phyloP scores from a whole-genome alignment of 2,113 vertebrate species.

The Lepus europaeus region DNA sequence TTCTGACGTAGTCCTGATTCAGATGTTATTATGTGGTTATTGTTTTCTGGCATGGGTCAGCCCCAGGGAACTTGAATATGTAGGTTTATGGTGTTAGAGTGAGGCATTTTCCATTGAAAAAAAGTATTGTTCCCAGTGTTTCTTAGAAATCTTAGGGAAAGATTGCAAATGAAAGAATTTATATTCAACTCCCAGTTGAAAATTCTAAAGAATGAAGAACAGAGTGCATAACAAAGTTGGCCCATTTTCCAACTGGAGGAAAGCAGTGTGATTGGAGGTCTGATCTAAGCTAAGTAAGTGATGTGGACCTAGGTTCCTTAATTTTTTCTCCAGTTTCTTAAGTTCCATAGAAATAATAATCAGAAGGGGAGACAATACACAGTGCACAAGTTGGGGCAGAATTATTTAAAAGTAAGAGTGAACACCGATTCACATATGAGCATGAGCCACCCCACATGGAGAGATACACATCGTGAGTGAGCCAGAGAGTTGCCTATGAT shows the following conservation, averaged over 20 bases:
- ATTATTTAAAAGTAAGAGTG: no score
- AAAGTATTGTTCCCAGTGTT: background rate
- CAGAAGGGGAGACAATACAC: no score
- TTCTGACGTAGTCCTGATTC: background rate
- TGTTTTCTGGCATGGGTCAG: background rate
- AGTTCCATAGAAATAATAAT: no score
- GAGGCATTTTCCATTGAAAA: background rate
- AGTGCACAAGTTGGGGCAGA: no score
- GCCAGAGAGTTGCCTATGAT: no score
- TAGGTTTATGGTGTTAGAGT: background rate
- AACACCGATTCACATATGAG: no score
- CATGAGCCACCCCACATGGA: no score
- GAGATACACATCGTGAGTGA: no score
- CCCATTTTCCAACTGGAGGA: background rate
- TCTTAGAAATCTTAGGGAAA: background rate
- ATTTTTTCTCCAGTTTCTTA: no score
- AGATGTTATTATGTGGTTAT: background rate
- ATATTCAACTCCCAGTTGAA: background rate
- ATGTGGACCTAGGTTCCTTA: no score
- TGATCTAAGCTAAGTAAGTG: background rate
- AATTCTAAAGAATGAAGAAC: background rate
- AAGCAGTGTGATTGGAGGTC: background rate
- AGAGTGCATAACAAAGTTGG: background rate
- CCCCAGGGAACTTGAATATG: background rate
- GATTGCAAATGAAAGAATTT: background rate